Evolutionary conservation across 2,888 invertebrate species (phyloP), one percentile per base, ranked within the genome.

Genomic region (Invenusta paracnida): DNA sequence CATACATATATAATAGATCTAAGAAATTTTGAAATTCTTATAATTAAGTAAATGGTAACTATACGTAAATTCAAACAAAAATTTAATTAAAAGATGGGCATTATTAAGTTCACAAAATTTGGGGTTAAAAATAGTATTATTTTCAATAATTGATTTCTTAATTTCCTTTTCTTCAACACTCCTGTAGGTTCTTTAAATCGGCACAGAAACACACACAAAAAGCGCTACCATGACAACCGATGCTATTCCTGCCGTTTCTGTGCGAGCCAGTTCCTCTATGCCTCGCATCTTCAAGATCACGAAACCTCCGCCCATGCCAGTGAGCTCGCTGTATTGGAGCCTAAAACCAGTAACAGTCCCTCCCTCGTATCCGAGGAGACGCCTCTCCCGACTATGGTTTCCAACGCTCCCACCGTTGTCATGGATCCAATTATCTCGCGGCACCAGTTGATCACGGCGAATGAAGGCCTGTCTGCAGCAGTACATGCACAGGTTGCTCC

Each of bases 131-230:
- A n/a, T 17, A 17, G 5, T 48, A 48, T 48, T 48, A 48, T 48
- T 48, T 11, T 48, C 5, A 48, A 11, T 48, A 48, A 11, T 48
- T 48, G 17, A 48, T 5, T 48, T 48, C 48, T 48, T 48, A 11
- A 5, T 5, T 48, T 48, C 5, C 5, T 25, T 82, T 28, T 66
- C 83, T 83, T 79, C 28, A 13, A 13, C 5, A 25, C n/a, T n/a
- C n/a, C n/a, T n/a, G n/a, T 31, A 84, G 84, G 84, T 28, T 84
- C 84, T 23, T 29, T 84, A 81, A 84, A 84, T 27, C 84, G 84
- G 0, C 84, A 84, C 29, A 84, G 66, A 81, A 67, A 84, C 73
- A 84, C 84, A 25, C 84, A 84, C 29, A 29, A 29, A n/a, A 66
- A 79, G 29, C 66, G 84, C 25, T 79, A 29, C 31, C 29, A 66